Percentiles rank a stretch among this genome's conserved stretches.
Conservation (phyloP, 2,888 invertebrate genomes). For the Cephus spinipes region DNA sequence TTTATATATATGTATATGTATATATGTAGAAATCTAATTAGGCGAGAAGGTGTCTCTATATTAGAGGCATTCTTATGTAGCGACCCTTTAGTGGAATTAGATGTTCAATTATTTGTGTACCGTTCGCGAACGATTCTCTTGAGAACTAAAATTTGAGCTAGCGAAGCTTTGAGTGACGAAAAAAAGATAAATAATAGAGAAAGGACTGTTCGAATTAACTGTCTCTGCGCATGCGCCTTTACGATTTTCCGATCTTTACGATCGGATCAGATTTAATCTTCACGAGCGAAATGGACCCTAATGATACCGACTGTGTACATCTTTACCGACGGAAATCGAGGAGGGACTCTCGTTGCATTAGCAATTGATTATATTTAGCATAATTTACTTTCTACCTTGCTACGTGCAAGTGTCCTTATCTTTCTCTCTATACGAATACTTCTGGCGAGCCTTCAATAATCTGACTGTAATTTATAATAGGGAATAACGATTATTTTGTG, state of each 20-base stretch:
- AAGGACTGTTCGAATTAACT: background rate
- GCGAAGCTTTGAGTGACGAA: background rate
- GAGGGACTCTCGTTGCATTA: background rate
- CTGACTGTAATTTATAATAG: background rate
- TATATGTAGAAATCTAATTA: conserved; percentile 24
- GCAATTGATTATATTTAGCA: background rate
- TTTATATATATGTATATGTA: conserved; percentile 22
- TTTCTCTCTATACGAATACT: background rate
- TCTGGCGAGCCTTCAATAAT: background rate
- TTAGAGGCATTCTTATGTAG: conserved; percentile 43
- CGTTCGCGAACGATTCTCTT: background rate
- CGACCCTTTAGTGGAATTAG: background rate
- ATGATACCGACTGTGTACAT: background rate
- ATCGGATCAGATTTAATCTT: background rate
- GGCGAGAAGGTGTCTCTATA: conserved; percentile 48
- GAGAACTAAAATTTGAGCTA: background rate
- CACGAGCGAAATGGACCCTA: background rate
- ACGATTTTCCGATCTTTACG: background rate
- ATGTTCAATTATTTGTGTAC: background rate
- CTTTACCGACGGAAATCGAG: background rate
- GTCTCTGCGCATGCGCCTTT: background rate
- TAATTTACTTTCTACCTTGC: background rate
- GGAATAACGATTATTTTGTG: background rate
- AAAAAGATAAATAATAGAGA: background rate
- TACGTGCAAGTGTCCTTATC: background rate